phyloP scores from a whole-genome alignment of 2,113 vertebrate genomes.

The Morphnarchus princeps region DNA sequence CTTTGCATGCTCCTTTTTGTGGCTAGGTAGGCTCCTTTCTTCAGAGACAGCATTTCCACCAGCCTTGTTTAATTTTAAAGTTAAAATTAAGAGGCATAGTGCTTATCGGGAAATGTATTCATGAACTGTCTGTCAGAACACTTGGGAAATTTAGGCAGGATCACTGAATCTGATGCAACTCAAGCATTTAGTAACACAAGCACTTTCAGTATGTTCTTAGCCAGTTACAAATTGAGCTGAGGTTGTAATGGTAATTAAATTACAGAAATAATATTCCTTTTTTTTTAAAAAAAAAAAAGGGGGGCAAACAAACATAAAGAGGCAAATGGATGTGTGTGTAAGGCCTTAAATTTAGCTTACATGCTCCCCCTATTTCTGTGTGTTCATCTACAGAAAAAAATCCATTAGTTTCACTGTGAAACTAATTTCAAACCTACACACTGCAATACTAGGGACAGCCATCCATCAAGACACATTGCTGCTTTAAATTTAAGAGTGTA shows the following conservation, averaged over 20 bases:
- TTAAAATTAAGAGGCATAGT: background rate
- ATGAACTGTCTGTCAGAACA: background rate
- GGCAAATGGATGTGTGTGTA: background rate
- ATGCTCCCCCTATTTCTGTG: background rate
- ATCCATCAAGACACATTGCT: background rate
- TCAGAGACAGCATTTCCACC: background rate
- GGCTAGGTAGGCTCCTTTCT: background rate
- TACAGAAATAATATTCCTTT: background rate
- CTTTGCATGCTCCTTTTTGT: background rate
- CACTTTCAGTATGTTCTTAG: background rate
- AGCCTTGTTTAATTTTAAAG: background rate
- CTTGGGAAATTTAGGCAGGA: background rate
- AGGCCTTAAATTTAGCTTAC: background rate
- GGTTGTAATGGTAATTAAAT: background rate
- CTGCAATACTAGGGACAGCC: background rate
- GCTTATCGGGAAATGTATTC: background rate
- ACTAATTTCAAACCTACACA: background rate
- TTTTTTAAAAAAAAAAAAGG: background rate
- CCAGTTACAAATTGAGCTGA: background rate
- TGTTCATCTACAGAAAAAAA: background rate
- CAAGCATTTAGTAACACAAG: background rate
- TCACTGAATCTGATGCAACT: background rate
- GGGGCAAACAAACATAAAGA: background rate
- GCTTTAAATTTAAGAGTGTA: background rate
- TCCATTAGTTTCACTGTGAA: background rate